Conservation (phyloP, 2,113 vertebrate genomes). For the Sturnira hondurensis region DNA sequence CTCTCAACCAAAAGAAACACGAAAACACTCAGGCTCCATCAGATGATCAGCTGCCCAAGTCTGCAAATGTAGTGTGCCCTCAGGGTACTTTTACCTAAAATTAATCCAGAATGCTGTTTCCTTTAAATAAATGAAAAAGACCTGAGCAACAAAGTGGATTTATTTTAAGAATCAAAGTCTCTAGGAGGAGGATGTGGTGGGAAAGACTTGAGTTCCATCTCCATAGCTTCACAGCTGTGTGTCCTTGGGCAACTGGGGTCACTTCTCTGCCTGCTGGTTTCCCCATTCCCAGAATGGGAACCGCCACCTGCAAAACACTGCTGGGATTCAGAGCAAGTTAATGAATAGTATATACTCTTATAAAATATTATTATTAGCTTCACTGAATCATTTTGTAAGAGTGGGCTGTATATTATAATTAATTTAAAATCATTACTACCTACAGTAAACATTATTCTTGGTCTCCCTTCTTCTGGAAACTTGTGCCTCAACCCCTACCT, state of each 20-base stretch:
- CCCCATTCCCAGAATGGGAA: constrained; percentile 25
- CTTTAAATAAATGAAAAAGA: constrained; percentile 54
- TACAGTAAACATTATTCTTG: neutral
- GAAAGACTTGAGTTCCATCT: neutral
- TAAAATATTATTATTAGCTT: neutral
- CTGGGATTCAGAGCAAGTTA: neutral
- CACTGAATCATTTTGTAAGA: constrained; percentile 3
- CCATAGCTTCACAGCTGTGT: neutral
- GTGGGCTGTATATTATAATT: neutral
- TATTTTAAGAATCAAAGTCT: constrained; percentile 57
- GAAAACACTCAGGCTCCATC: constrained; percentile 30
- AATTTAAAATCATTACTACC: constrained; percentile 6
- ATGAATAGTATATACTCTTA: neutral
- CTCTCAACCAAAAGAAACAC: neutral
- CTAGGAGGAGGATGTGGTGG: constrained; percentile 18
- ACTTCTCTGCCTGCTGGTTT: neutral
- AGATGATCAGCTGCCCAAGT: constrained; percentile 8
- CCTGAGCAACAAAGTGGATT: constrained; percentile 10
- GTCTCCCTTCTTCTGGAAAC: neutral
- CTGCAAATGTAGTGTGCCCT: constrained; percentile 36
- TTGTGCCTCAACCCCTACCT: neutral
- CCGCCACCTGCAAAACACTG: neutral
- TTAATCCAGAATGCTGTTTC: constrained; percentile 58
- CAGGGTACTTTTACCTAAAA: constrained; percentile 51
- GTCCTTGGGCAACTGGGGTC: constrained; percentile 5